A percentile compares a stretch with the other conserved stretches of the same genome.
Conservation (phyloP, 1,140 invertebrate species). For the Littorina saxatilis region DNA sequence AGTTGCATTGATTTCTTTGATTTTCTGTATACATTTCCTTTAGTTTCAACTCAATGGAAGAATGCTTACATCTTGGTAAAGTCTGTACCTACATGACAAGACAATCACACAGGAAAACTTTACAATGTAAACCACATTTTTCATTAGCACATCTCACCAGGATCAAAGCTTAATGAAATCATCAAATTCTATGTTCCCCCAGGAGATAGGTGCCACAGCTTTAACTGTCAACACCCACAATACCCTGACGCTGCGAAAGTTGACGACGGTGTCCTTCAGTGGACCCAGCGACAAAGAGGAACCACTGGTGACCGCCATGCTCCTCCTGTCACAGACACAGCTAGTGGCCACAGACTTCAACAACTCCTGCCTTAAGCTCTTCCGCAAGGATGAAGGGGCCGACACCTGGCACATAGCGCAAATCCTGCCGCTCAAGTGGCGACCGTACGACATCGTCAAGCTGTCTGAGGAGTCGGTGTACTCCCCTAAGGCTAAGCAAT, state of each 20-base stretch:
- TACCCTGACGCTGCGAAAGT: not conserved
- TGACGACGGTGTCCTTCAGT: not conserved
- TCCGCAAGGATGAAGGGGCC: not conserved
- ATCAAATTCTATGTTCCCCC: not conserved
- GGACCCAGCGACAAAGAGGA: not conserved
- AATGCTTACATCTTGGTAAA: no score
- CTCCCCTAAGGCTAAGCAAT: not conserved
- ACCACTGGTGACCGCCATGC: slow-evolving; percentile 11
- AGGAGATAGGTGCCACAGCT: slow-evolving; percentile 17
- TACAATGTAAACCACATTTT: no score
- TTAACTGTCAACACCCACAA: not conserved
- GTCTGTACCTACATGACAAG: no score
- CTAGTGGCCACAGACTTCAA: slow-evolving; percentile 31
- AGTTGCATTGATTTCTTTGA: no score
- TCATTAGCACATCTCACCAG: no score
- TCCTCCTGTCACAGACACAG: not conserved
- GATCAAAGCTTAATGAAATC: no score
- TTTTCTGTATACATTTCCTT: no score
- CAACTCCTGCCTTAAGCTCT: slow-evolving; percentile 27
- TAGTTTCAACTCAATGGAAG: no score
- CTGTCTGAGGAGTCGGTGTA: not conserved
- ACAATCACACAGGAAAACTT: no score
- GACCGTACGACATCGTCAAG: not conserved
- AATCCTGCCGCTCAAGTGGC: slow-evolving; percentile 6
- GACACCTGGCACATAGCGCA: slow-evolving; percentile 10